Evolutionary conservation across 2,888 invertebrate species (phyloP), one percentile per base, ranked within the genome.

Genomic region (Balanococcus diminutus): DNA sequence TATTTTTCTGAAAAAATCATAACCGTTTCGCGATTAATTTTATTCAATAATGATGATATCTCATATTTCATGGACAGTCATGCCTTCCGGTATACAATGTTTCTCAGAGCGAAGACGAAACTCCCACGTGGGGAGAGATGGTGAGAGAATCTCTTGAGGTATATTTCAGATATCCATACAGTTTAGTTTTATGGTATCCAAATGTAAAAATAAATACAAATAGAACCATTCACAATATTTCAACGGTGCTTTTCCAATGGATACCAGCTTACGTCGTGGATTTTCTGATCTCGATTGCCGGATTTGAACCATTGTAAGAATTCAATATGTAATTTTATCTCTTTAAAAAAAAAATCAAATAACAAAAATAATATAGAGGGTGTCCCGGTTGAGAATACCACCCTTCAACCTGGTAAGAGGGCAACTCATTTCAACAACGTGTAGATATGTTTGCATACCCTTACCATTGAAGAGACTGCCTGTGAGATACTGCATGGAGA

Each of bases 251-350:
- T 36, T 91, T 94, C 86, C 96, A 96, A 89, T 90, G 94, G 86
- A 88, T 94, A 11, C 96, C 96, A 0, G 96, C 95, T 0, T 91
- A 93, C 36, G 86, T 94, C 1, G 90, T 93, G 3, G 96, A 96
- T 89, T 32, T 75, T 19, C 6, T 32, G n/a, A 19, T 75, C 0
- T n/a, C n/a, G 22, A n/a, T 75, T 32, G 16, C 36, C 1, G 75
- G 75, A 32, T 75, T 32, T 16, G 25, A 75, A 75, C 75, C 11
- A 32, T 32, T 75, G 75, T 75, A 75, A 1, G 75, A 2, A 75
- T 9, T 61, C 5, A n/a, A 51, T 19, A 36, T 36, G 36, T 19
- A 19, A 19, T 19, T 51, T 75, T 32, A n/a, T n/a, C n/a, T n/a
- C n/a, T n/a, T n/a, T n/a, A n/a, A n/a, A n/a, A n/a, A n/a, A n/a